Percentiles rank a stretch among this genome's conserved stretches.
These are phyloP conservation scores for Psilopsiagon aymara DNA, from an alignment of 2,113 vertebrate species.

Conservation along the genomic window DNA sequence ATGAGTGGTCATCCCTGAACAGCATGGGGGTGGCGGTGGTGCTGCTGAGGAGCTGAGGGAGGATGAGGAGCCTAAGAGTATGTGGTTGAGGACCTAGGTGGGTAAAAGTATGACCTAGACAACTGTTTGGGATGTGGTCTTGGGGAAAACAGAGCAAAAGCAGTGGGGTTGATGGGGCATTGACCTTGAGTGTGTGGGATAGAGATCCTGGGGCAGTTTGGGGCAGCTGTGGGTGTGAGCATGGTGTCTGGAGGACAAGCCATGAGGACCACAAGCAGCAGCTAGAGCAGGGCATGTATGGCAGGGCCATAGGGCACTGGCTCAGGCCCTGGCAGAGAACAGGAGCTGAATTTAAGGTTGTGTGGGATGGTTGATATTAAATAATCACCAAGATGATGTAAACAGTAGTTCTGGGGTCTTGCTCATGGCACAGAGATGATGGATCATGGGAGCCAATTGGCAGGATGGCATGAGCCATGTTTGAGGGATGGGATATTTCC, in stretches of 20 bases:
- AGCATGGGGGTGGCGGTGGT: rapidly evolving
- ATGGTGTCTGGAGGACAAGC: neutral
- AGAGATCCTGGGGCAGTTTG: neutral
- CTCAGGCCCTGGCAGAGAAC: neutral
- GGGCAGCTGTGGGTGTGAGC: rapidly evolving
- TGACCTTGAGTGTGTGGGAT: neutral
- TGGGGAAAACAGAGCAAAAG: neutral
- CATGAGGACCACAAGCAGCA: neutral
- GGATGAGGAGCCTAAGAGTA: neutral
- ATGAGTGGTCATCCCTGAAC: neutral
- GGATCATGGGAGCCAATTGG: neutral
- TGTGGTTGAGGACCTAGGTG: rapidly evolving
- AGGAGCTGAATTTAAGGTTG: neutral
- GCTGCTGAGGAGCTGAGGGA: neutral
- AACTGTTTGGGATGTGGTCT: neutral
- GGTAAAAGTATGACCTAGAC: neutral
- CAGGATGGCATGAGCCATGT: neutral
- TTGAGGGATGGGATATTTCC: neutral
- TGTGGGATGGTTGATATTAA: neutral
- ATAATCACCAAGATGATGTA: neutral
- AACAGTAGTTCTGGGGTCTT: neutral
- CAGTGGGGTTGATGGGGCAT: neutral
- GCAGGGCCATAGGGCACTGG: neutral
- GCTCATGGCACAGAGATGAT: neutral
- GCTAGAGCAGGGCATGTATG: neutral